These are phyloP conservation scores for Psittacula echo DNA, from an alignment of 2,797 vertebrate species.

Conservation along the genomic window DNA sequence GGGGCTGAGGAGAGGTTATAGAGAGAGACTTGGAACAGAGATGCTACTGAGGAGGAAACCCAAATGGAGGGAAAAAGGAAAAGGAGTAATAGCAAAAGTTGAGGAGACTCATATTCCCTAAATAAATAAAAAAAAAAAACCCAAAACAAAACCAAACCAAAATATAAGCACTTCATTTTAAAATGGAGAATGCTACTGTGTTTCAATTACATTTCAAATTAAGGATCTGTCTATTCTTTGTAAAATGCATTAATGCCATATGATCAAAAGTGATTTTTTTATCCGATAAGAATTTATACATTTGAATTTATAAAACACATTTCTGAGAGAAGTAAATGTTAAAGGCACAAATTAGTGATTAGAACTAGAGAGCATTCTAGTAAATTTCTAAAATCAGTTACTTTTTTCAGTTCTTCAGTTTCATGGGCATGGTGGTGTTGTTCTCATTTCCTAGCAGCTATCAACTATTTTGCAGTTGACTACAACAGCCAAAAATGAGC, in stretches of 20 bases:
- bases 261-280: background rate
- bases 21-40: background rate
- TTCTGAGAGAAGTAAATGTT: background rate
- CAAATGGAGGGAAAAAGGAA: background rate
- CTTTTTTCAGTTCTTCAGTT: background rate
- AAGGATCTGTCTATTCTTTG: background rate
- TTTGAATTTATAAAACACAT: background rate
- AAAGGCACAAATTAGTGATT: background rate
- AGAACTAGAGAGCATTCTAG: background rate
- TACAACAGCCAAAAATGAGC: background rate
- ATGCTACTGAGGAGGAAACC: background rate
- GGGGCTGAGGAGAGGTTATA: background rate
- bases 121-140: background rate
- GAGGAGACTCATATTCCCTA: background rate
- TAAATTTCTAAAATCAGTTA: background rate
- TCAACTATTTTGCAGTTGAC: background rate
- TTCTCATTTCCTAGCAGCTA: background rate
- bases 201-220: background rate
- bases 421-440: background rate
- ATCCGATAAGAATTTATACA: background rate
- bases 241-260: background rate
- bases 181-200: background rate
- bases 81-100: background rate
- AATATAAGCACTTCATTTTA: too few relatives aligned
- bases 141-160: background rate